phyloP scores from a whole-genome alignment of 2,888 invertebrate species.

The Fragum fragum region DNA sequence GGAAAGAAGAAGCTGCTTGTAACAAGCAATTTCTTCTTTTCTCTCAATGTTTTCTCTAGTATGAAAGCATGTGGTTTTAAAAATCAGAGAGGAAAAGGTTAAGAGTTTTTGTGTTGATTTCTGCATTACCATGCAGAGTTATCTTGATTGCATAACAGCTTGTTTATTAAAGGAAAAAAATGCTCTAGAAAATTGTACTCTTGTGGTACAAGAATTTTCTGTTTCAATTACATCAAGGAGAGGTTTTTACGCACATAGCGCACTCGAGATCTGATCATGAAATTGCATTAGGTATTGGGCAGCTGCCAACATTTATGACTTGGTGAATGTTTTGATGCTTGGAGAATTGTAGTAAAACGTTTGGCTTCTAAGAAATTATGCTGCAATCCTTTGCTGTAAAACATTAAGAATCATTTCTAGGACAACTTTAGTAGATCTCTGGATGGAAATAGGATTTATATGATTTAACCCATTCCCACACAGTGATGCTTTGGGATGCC shows the following conservation, averaged over 20 bases:
- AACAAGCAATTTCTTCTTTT: too few species aligned
- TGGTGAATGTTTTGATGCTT: neutral
- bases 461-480: too few species aligned
- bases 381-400: neutral
- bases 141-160: too few species aligned
- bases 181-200: neutral
- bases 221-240: neutral
- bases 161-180: too few species aligned
- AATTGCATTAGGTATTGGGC: slow-evolving; percentile 12
- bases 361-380: neutral
- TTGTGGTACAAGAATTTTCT: neutral
- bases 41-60: too few species aligned
- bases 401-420: neutral
- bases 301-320: slow-evolving; percentile 12
- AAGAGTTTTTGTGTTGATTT: too few species aligned
- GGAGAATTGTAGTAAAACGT: neutral
- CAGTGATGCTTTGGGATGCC: too few species aligned
- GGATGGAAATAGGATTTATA: too few species aligned
- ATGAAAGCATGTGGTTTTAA: too few species aligned
- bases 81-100: too few species aligned
- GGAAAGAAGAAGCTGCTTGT: too few species aligned
- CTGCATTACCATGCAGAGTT: too few species aligned
- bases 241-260: slow-evolving; percentile 11
- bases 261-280: slow-evolving; percentile 14
- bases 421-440: neutral